Base-by-base conservation (phyloP, 2,797 vertebrate species). In the Australoheros facetus region DNA sequence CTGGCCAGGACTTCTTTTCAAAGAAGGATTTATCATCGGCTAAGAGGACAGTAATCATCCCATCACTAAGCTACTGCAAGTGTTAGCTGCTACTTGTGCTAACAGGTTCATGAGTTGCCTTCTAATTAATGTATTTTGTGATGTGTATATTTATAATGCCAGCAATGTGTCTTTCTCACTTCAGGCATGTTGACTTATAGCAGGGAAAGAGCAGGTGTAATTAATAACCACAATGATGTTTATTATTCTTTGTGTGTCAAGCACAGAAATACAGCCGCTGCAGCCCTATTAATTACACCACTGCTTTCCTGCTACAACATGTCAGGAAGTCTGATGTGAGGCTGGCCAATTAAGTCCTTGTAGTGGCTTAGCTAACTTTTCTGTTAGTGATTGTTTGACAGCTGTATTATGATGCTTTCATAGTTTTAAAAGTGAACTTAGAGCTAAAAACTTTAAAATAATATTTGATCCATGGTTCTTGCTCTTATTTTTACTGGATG, bases 161-260 rank as follows among this genome's bases (percentile, higher is more conserved):
- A 32, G 26, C 11, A 51, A 51, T 30, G 28, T 28, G 64, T n/a
- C 64, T 66, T 66, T 66, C 62, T 51, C 45, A 69, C 45, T 69
- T 69, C 45, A 69, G 45, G 45, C 64, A 69, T 51, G 17, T n/a
- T 51, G 17, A n/a, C 45, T 69, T 51, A 51, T n/a, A 51, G 45
- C 45, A 30, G 6, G 11, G 51, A 69, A 69, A 51, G 11, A 51
- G 45, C 64, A 69, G 64, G 26, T 69, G 64, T 69, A 69, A 51
- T 69, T 69, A 69, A 69, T 69, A 69, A 51, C 64, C 64, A 69
- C 26, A 51, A 13, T 69, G 64, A 69, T 69, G 17, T 51, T 69
- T 69, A 51, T 69, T 69, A 51, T 69, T 30, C 26, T 19, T 26
- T 51, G 64, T 69, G 26, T 51, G 64, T 4, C 64, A 69, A 37